Evolutionary conservation across 2,113 vertebrate species (phyloP).

Genomic region (Hypomesus transpacificus): DNA sequence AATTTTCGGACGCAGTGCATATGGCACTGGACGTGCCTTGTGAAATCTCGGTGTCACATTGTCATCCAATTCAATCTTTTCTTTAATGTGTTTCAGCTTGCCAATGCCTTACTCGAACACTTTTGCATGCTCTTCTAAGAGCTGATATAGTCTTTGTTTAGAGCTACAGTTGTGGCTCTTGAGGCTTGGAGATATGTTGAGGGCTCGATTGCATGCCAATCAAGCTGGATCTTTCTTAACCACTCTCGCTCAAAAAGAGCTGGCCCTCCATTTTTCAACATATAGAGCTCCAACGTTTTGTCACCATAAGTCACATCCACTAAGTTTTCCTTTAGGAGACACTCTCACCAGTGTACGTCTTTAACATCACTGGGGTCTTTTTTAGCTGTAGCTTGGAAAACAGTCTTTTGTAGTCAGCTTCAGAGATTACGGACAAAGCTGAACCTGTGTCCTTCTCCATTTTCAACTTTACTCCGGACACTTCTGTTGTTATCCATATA

Average conservation of each 20-base stretch:
- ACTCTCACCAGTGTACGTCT: conserved; percentile 27
- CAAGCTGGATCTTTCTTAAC: conserved; percentile 12
- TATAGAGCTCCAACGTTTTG: conserved; percentile 2
- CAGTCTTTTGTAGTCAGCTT: not conserved
- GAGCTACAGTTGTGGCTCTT: not conserved
- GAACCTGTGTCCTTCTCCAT: conserved; percentile 29
- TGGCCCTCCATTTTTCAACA: not conserved
- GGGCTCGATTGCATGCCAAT: conserved; percentile 15
- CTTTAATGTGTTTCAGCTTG: conserved; percentile 16
- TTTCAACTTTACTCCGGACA: conserved; percentile 13
- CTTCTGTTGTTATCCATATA: conserved; percentile 11
- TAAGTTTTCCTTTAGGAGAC: not conserved
- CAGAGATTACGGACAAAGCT: conserved; percentile 21
- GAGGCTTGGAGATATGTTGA: no score
- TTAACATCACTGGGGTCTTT: conserved; percentile 16
- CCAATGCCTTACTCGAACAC: conserved; percentile 23
- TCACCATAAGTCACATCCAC: not conserved
- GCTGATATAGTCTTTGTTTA: not conserved
- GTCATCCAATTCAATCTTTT: conserved; percentile 4
- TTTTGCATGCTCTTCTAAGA: conserved; percentile 1
- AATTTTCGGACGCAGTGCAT: conserved; percentile 18
- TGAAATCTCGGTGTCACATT: conserved; percentile 14
- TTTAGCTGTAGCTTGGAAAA: conserved; percentile 12
- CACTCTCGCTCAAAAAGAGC: conserved; percentile 2
- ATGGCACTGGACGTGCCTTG: conserved; percentile 22